Evolutionary conservation across 2,113 vertebrate species (phyloP).

Genomic region (Oxyruncus cristatus): DNA sequence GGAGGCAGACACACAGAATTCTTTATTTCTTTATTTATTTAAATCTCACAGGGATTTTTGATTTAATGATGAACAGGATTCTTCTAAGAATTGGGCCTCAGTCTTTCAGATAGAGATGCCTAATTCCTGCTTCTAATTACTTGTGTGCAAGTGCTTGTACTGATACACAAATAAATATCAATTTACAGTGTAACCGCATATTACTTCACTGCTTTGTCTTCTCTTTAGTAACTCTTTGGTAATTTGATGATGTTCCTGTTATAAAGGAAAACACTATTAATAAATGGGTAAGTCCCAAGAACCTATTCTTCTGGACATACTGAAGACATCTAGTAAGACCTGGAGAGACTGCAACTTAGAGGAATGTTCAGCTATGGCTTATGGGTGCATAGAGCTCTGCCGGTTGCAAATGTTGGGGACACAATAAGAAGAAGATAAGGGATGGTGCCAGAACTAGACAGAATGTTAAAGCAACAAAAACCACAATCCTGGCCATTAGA

Average conservation of each 20-base stretch:
- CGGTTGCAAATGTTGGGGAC: background rate
- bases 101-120: background rate
- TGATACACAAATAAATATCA: background rate
- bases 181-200: background rate
- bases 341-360: background rate
- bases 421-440: background rate
- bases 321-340: background rate
- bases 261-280: background rate
- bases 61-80: background rate
- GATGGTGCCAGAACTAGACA: background rate
- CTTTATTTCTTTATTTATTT: background rate
- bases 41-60: background rate
- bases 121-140: background rate
- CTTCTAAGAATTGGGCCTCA: background rate
- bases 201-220: background rate
- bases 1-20: background rate
- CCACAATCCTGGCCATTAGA: background rate
- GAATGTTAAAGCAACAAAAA: background rate
- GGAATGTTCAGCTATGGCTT: accelerated
- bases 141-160: background rate
- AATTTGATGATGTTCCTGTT: background rate
- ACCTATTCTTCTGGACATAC: background rate
- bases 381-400: background rate
- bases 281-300: background rate
- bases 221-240: background rate